Evolutionary conservation across 2,113 vertebrate species (phyloP).

Genomic region (Sapayoa aenigma): DNA sequence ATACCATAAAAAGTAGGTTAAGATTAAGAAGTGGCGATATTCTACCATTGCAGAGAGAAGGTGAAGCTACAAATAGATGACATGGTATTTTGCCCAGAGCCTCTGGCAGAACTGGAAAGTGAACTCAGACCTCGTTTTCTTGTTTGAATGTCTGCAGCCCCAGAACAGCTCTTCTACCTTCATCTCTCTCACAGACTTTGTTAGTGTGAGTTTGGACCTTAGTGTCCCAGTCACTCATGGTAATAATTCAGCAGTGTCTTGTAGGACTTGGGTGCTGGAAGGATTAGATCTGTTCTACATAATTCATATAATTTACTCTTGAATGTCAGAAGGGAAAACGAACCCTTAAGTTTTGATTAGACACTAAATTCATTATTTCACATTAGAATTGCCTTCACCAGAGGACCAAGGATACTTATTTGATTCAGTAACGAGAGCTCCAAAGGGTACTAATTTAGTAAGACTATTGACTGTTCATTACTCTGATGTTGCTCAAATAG

Average conservation of each 20-base stretch:
- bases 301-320: slow-evolving; percentile 29
- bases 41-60: background rate
- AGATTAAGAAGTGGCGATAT: background rate
- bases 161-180: background rate
- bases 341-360: slow-evolving; percentile 58
- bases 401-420: slow-evolving; percentile 63
- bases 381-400: slow-evolving; percentile 39
- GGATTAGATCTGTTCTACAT: slow-evolving; percentile 3
- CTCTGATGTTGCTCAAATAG: slow-evolving; percentile 70
- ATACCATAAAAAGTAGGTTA: background rate
- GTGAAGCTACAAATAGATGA: background rate
- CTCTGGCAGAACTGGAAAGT: background rate
- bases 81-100: background rate
- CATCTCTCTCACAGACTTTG: background rate
- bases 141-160: background rate
- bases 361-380: slow-evolving; percentile 61
- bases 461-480: slow-evolving; percentile 74
- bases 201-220: background rate
- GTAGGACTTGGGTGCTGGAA: slow-evolving; percentile 7
- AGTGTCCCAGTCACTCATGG: background rate
- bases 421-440: slow-evolving; percentile 63
- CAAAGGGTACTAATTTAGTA: slow-evolving; percentile 69
- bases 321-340: slow-evolving; percentile 48
- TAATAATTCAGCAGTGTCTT: background rate
- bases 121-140: background rate